Evolutionary conservation across 1,140 invertebrate species (phyloP).

Genomic region (silkworm (Bombyx mori)): ASM3026992v2 NC_085130.1:16222501-16223000

Average conservation of each 20-base stretch:
- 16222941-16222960: slow-evolving; percentile 28
- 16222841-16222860: not conserved
- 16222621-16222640: no score
- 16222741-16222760: no score
- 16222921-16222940: slow-evolving; percentile 28
- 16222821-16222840: not conserved
- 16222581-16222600: not conserved
- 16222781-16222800: no score
- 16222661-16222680: no score
- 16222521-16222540: not conserved
- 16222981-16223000: slow-evolving; percentile 65
- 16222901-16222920: slow-evolving; percentile 16
- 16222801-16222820: not conserved
- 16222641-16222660: no score
- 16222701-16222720: no score
- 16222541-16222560: not conserved
- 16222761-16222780: no score
- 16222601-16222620: no score
- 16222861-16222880: not conserved
- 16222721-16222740: no score
- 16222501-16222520: no score
- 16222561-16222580: not conserved
- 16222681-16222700: no score
- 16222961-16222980: slow-evolving; percentile 31
- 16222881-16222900: not conserved